phyloP scores from a whole-genome alignment of 1,140 invertebrate genomes.

The Lepidostoma basale region DNA sequence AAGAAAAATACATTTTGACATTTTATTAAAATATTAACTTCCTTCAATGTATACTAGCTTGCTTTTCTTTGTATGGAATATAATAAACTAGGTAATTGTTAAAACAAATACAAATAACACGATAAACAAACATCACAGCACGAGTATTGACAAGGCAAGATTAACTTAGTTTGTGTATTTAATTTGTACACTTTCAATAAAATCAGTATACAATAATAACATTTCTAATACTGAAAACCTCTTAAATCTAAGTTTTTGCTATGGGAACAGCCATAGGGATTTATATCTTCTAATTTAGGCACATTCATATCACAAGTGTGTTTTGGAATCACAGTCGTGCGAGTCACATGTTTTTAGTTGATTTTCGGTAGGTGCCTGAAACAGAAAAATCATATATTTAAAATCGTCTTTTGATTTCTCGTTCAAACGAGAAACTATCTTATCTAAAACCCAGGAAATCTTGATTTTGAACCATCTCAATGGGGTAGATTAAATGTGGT shows the following conservation, averaged over 20 bases:
- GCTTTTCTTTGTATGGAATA: too few species aligned
- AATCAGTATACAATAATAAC: neutral
- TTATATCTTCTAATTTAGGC: neutral
- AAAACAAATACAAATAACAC: constrained; percentile 15
- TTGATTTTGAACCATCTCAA: too few species aligned
- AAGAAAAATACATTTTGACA: too few species aligned
- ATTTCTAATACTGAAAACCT: neutral
- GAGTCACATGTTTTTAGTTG: neutral
- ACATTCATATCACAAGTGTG: neutral
- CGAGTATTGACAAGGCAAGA: constrained; percentile 34
- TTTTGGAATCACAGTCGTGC: neutral
- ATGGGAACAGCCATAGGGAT: neutral
- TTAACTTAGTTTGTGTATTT: constrained; percentile 16
- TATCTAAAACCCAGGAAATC: too few species aligned
- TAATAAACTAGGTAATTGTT: too few species aligned
- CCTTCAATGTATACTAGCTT: too few species aligned
- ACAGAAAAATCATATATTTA: neutral
- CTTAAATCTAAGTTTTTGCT: neutral
- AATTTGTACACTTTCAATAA: constrained; percentile 13
- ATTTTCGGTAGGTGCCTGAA: neutral
- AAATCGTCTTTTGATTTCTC: too few species aligned
- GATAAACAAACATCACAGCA: constrained; percentile 31
- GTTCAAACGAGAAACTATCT: too few species aligned
- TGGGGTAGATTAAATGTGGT: too few species aligned
- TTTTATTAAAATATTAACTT: too few species aligned